phyloP scores from a whole-genome alignment of 2,797 vertebrate genomes.

The Fringilla coelebs region DNA sequence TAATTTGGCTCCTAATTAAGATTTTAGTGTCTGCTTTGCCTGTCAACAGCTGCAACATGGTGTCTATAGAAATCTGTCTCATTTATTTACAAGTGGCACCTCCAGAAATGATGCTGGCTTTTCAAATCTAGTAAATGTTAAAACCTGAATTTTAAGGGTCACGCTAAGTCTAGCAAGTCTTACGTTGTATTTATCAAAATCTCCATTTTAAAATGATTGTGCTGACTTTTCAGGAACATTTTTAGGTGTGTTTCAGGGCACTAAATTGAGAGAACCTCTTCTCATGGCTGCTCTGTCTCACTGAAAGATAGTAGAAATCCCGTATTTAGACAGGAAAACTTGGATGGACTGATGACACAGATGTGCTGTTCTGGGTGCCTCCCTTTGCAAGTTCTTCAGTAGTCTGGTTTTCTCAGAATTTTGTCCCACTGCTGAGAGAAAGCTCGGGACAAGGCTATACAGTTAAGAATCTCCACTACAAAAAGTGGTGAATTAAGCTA shows the following conservation, averaged over 20 bases:
- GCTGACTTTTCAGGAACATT: not conserved
- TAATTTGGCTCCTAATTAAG: constrained; percentile 14
- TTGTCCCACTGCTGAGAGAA: not conserved
- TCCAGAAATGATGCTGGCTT: not conserved
- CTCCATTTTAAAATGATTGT: not conserved
- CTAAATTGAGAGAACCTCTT: not conserved
- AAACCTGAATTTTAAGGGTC: not conserved
- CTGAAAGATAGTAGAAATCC: not conserved
- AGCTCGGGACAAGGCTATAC: too few relatives aligned
- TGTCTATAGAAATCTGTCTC: not conserved
- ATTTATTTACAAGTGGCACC: not conserved
- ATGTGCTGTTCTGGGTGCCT: not conserved
- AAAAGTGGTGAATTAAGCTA: not conserved
- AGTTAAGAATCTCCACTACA: not conserved
- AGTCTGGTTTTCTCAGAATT: not conserved
- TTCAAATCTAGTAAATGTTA: not conserved
- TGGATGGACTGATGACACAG: not conserved
- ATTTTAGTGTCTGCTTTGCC: not conserved
- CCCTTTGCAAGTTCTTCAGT: not conserved
- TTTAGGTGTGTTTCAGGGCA: not conserved
- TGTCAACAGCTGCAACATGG: not conserved
- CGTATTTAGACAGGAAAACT: not conserved
- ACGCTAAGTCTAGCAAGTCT: not conserved
- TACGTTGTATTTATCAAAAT: not conserved
- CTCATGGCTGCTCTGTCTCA: not conserved